Conservation (phyloP, 2,888 invertebrate genomes). For the Pristionchus mayeri region DNA sequence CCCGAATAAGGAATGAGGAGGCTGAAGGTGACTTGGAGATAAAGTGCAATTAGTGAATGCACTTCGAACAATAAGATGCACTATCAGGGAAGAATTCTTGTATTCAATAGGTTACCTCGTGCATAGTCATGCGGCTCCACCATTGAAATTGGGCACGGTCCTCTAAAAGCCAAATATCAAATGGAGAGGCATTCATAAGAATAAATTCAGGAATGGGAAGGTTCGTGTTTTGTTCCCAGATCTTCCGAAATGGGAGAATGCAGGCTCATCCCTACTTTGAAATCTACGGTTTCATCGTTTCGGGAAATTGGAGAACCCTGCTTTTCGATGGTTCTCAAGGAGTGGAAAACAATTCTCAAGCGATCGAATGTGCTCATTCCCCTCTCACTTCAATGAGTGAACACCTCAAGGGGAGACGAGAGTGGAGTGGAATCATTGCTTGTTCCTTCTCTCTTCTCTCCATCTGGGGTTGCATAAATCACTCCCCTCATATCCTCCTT, state of each 20-base stretch:
- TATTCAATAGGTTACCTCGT: not conserved
- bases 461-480: conserved; percentile 24
- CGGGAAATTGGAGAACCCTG: not conserved
- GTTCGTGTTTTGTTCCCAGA: conserved; percentile 7
- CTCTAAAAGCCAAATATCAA: conserved; percentile 20
- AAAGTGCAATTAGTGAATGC: conserved; percentile 23
- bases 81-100: not conserved
- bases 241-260: not conserved
- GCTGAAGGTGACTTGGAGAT: not conserved
- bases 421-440: not conserved
- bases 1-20: not conserved
- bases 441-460: conserved; percentile 9
- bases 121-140: conserved; percentile 12
- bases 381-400: not conserved
- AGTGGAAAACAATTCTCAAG: not conserved
- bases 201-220: not conserved
- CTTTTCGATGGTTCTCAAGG: conserved; percentile 12
- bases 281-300: not conserved
- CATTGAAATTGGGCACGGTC: not conserved
- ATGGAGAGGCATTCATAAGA: not conserved
- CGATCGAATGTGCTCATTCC: not conserved
- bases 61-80: not conserved
- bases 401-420: not conserved
- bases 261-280: not conserved
- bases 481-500: not conserved